Percentiles rank a stretch among this genome's conserved stretches.
Evolutionary conservation across 2,113 vertebrate genomes (phyloP).

Genomic region (Lamprotornis superbus): DNA sequence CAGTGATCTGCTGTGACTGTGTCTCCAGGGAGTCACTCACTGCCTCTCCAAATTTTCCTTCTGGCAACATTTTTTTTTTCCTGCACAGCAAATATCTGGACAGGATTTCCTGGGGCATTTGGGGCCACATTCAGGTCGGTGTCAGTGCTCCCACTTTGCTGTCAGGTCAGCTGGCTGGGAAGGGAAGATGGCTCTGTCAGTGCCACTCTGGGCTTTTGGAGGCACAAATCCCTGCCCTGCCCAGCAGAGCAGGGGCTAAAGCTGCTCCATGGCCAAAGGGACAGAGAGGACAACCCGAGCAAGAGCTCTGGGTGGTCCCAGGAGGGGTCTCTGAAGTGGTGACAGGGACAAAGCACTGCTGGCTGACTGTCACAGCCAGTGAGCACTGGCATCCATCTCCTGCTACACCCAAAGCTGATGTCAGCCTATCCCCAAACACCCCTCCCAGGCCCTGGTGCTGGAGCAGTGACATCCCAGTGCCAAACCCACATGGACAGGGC

Average conservation of each 20-base stretch:
- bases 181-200: not conserved
- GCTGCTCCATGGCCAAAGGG: not conserved
- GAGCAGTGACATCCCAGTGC: not conserved
- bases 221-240: not conserved
- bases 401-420: not conserved
- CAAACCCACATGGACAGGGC: not conserved
- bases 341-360: not conserved
- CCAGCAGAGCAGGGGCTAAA: not conserved
- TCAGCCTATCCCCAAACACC: not conserved
- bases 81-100: not conserved
- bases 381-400: not conserved
- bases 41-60: not conserved
- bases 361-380: not conserved
- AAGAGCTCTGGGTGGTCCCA: not conserved
- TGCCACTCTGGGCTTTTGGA: not conserved
- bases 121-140: accelerated
- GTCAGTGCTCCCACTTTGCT: not conserved
- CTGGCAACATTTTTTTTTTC: not conserved
- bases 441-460: not conserved
- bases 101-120: not conserved
- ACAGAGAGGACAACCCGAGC: not conserved
- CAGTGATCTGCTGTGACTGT: not conserved
- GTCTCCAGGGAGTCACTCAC: not conserved
- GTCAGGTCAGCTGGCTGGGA: not conserved
- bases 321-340: not conserved